phyloP scores from a whole-genome alignment of 2,113 vertebrate genomes.

The Boulengerochromis microlepis region DNA sequence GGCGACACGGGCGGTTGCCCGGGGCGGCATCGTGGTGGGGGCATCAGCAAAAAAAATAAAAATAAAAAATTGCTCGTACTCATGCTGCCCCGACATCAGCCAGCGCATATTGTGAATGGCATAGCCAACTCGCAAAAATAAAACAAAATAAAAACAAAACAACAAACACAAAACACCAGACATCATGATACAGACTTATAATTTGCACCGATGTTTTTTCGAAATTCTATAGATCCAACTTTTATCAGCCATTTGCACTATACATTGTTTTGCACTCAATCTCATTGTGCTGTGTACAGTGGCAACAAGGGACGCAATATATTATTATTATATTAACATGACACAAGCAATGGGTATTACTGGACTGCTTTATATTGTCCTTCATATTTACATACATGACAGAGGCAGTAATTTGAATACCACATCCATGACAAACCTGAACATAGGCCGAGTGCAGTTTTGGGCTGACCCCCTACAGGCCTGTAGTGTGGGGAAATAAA shows the following conservation, averaged over 20 bases:
- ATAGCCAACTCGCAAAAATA: too few relatives aligned
- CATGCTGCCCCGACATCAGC: rapidly evolving
- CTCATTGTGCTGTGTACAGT: not conserved
- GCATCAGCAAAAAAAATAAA: too few relatives aligned
- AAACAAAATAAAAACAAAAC: too few relatives aligned
- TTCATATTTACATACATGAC: not conserved
- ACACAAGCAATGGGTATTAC: not conserved
- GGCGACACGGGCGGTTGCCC: too few relatives aligned
- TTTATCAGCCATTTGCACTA: not conserved
- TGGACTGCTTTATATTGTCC: not conserved
- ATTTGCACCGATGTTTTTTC: too few relatives aligned
- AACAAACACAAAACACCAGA: too few relatives aligned
- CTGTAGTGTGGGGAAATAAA: not conserved
- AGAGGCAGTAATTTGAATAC: not conserved
- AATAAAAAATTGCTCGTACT: too few relatives aligned
- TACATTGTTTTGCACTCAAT: not conserved
- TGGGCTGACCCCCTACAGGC: not conserved
- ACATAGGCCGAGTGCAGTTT: not conserved
- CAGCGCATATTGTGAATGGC: rapidly evolving
- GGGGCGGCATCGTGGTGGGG: too few relatives aligned
- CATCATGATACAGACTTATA: too few relatives aligned
- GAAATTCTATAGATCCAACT: not conserved
- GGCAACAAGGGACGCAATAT: not conserved
- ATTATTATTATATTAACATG: not conserved
- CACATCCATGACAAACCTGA: not conserved